Evolutionary conservation across 2,888 invertebrate species (phyloP).

Genomic region (Megastigmus dorsalis): DNA sequence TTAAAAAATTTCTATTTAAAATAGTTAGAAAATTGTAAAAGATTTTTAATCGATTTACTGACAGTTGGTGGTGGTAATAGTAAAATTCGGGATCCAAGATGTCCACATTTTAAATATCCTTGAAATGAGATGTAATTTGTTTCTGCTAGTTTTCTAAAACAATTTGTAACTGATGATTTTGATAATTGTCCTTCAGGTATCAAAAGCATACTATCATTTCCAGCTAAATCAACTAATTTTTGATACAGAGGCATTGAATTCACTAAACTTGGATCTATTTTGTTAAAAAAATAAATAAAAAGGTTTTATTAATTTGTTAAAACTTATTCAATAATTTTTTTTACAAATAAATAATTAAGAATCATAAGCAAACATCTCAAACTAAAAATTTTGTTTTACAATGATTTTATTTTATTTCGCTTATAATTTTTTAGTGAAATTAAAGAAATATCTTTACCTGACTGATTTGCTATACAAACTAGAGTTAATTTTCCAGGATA

Average conservation of each 20-base stretch:
- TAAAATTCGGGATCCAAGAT: constrained; percentile 82
- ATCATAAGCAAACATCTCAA: too few relatives aligned
- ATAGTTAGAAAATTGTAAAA: constrained; percentile 1
- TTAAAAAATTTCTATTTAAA: not conserved
- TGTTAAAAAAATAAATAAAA: constrained; percentile 30
- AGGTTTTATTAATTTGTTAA: not conserved
- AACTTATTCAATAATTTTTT: too few relatives aligned
- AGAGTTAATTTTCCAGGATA: constrained; percentile 88
- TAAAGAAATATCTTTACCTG: constrained; percentile 76
- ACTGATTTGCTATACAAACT: constrained; percentile 81
- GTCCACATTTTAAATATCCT: constrained; percentile 84
- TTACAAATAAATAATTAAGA: too few relatives aligned
- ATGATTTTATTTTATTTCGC: not conserved
- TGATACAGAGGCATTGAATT: constrained; percentile 84
- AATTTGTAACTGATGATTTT: constrained; percentile 71
- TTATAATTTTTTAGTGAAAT: too few relatives aligned
- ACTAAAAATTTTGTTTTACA: too few relatives aligned
- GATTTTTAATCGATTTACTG: constrained; percentile 57
- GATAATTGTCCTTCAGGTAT: constrained; percentile 78
- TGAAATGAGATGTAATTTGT: constrained; percentile 84
- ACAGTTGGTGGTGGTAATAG: constrained; percentile 85
- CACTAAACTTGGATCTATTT: constrained; percentile 68
- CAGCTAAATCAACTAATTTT: constrained; percentile 85
- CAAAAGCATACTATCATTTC: constrained; percentile 79
- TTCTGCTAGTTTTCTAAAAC: constrained; percentile 81